Percentiles rank a stretch among this genome's conserved stretches.
Evolutionary conservation across 2,797 vertebrate species (phyloP).

Genomic region (Mormyrus proboscirostris): DNA sequence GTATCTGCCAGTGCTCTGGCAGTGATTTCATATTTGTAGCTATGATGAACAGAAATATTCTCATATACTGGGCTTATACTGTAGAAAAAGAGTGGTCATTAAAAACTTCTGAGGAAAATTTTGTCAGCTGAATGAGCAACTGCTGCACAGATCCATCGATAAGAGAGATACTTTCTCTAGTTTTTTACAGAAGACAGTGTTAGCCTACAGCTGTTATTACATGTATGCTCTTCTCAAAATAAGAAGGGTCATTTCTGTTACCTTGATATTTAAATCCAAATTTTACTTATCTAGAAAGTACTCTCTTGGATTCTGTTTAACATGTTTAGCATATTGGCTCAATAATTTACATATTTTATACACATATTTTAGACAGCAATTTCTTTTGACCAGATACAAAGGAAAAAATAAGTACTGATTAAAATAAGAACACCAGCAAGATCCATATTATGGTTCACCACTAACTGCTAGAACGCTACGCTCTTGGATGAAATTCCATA

Average conservation of each 20-base stretch:
- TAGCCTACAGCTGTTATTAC: not conserved
- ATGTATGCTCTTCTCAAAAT: not conserved
- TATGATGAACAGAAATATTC: not conserved
- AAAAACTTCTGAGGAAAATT: not conserved
- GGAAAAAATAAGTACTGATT: not conserved
- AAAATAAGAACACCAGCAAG: not conserved
- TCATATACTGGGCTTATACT: constrained; percentile 13
- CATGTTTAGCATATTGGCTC: not conserved
- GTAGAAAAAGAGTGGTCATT: not conserved
- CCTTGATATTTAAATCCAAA: not conserved
- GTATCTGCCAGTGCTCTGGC: constrained; percentile 8
- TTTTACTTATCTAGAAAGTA: not conserved
- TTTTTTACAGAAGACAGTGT: not conserved
- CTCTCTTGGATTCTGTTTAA: not conserved
- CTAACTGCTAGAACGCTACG: not conserved
- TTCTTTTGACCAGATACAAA: not conserved
- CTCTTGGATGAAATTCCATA: not conserved
- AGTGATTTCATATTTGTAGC: not conserved
- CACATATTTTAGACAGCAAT: not conserved
- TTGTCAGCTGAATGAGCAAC: not conserved
- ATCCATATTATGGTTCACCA: not conserved
- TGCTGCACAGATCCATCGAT: constrained; percentile 2
- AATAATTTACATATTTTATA: not conserved
- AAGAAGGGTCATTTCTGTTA: not conserved
- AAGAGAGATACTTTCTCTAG: not conserved